Evolutionary conservation across 2,113 vertebrate species (phyloP).

Genomic region (Phrynosoma blainvillii): DNA sequence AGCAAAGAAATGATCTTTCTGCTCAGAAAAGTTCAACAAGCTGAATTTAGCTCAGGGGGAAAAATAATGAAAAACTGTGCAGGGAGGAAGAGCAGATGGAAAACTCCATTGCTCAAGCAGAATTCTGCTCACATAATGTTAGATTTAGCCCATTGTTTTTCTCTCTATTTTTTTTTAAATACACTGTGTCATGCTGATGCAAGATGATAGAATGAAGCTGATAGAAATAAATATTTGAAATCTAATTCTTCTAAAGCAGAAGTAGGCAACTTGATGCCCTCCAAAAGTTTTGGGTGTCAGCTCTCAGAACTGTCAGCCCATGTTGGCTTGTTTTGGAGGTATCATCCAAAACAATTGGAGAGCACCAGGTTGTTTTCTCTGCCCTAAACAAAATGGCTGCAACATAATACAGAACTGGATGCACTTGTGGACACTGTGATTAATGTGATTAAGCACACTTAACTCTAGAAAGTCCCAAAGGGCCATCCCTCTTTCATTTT

Average conservation of each 20-base stretch:
- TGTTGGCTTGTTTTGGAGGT: no score
- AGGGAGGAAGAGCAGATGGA: no score
- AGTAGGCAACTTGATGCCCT: neutral
- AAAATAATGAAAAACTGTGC: neutral
- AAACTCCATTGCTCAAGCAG: no score
- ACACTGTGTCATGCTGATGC: no score
- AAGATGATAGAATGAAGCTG: neutral
- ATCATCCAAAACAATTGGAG: no score
- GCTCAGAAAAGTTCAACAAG: neutral
- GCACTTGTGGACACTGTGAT: neutral
- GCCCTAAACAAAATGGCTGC: no score
- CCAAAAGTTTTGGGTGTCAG: no score
- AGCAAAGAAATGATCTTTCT: neutral
- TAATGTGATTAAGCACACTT: neutral
- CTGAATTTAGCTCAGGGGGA: neutral
- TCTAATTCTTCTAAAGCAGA: neutral
- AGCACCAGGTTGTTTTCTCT: no score
- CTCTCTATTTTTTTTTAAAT: slow-evolving; percentile 14
- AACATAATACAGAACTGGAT: no score
- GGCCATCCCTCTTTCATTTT: neutral
- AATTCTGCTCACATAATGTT: no score
- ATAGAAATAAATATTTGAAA: neutral
- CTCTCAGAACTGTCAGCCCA: no score
- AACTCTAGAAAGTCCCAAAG: neutral
- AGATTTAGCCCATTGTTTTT: neutral